Evolutionary conservation across 2,888 invertebrate species (phyloP).

Genomic region (Dinocampus coccinellae): DNA sequence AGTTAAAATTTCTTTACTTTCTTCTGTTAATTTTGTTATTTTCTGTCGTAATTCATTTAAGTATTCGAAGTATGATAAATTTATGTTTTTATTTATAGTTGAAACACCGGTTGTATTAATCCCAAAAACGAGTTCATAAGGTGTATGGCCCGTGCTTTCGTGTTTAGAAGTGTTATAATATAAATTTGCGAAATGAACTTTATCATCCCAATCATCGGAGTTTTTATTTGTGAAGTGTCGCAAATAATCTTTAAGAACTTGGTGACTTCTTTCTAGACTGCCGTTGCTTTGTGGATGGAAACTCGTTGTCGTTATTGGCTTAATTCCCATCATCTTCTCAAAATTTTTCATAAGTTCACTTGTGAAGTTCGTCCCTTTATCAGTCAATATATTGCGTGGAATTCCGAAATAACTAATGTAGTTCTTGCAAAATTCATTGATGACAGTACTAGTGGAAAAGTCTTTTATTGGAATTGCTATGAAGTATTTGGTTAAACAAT

Average conservation of each 20-base stretch:
- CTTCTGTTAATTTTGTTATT: background rate
- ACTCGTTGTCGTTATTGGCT: constrained; percentile 32
- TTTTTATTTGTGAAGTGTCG: constrained; percentile 36
- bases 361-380: constrained; percentile 63
- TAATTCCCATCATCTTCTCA: constrained; percentile 36
- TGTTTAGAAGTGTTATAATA: constrained; percentile 29
- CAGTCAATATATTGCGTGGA: constrained; percentile 60
- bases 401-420: constrained; percentile 54
- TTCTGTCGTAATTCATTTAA: constrained; percentile 4
- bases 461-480: background rate
- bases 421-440: constrained; percentile 37
- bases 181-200: constrained; percentile 21
- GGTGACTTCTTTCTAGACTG: constrained; percentile 10
- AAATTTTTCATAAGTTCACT: constrained; percentile 47
- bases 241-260: constrained; percentile 33
- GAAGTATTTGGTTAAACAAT: background rate
- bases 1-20: constrained; percentile 8
- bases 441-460: background rate
- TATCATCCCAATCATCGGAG: constrained; percentile 24
- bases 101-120: constrained; percentile 10
- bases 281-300: constrained; percentile 35
- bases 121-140: constrained; percentile 18
- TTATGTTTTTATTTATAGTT: too few relatives aligned
- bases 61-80: constrained; percentile 23
- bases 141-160: constrained; percentile 26